Conservation (phyloP, 2,888 invertebrate species). For the Dynastes tityus region DNA sequence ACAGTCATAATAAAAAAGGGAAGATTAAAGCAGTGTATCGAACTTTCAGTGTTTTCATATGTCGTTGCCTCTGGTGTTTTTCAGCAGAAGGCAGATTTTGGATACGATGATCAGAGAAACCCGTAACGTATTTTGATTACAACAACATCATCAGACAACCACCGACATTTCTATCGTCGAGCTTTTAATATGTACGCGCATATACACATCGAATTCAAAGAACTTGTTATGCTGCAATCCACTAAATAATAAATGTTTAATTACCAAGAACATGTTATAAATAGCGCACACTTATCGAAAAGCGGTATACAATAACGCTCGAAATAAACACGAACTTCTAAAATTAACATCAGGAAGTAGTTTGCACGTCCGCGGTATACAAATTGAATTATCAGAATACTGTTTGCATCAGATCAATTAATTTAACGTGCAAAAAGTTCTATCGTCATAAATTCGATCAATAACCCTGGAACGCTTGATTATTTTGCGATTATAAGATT, state of each 20-base stretch:
- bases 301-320: not conserved
- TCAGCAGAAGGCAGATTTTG: too few species aligned
- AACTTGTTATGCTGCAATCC: not conserved
- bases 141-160: not conserved
- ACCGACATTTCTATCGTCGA: not conserved
- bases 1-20: too few species aligned
- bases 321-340: not conserved
- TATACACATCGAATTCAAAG: not conserved
- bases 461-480: conserved; percentile 5
- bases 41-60: too few species aligned
- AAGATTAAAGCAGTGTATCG: too few species aligned
- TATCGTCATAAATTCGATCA: conserved; percentile 25
- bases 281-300: conserved; percentile 7
- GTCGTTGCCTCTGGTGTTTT: too few species aligned
- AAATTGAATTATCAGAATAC: not conserved
- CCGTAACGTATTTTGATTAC: too few species aligned
- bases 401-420: conserved; percentile 20
- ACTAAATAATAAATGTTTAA: conserved; percentile 14
- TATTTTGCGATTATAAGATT: conserved; percentile 33
- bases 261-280: conserved; percentile 13
- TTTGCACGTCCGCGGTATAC: not conserved
- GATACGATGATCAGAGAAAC: too few species aligned
- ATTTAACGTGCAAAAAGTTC: not conserved
- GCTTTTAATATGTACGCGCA: too few species aligned
- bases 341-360: conserved; percentile 19